Evolutionary conservation across 2,797 vertebrate genomes (phyloP).

Genomic region (Tapirus indicus): DNA sequence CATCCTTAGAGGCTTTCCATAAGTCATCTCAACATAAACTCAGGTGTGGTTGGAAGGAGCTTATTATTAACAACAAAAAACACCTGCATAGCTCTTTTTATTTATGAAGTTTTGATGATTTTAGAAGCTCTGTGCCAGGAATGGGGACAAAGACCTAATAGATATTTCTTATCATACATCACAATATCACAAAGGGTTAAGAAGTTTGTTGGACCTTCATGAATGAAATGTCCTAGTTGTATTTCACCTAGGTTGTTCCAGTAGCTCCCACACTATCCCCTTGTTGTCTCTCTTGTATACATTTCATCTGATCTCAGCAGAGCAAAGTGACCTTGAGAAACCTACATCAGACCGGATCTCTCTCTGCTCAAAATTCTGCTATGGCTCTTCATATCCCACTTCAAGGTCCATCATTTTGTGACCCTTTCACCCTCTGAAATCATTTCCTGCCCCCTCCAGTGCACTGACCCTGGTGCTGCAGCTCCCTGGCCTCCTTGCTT

Average conservation of each 20-base stretch:
- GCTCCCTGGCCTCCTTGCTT: neutral
- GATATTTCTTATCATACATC: neutral
- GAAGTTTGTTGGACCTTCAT: neutral
- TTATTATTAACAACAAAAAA: too few relatives aligned
- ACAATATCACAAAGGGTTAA: neutral
- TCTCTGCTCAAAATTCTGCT: neutral
- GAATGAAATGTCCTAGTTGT: neutral
- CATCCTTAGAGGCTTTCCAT: too few relatives aligned
- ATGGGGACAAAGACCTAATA: neutral
- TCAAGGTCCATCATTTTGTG: accelerated
- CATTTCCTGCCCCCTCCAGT: neutral
- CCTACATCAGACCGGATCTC: neutral
- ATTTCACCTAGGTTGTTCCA: neutral
- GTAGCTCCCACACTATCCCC: too few relatives aligned
- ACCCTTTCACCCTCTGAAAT: neutral
- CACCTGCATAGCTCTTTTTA: neutral
- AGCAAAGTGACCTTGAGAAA: neutral
- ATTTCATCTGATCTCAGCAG: neutral
- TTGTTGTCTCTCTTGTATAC: too few relatives aligned
- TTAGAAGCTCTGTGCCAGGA: neutral
- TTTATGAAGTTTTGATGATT: neutral
- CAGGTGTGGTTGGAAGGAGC: too few relatives aligned
- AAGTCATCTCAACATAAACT: too few relatives aligned
- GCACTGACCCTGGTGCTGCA: neutral
- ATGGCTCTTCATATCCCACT: neutral